These are phyloP conservation scores for Enteromius viviparus DNA, from an alignment of 2,797 vertebrate genomes.

Conservation along the genomic window DNA sequence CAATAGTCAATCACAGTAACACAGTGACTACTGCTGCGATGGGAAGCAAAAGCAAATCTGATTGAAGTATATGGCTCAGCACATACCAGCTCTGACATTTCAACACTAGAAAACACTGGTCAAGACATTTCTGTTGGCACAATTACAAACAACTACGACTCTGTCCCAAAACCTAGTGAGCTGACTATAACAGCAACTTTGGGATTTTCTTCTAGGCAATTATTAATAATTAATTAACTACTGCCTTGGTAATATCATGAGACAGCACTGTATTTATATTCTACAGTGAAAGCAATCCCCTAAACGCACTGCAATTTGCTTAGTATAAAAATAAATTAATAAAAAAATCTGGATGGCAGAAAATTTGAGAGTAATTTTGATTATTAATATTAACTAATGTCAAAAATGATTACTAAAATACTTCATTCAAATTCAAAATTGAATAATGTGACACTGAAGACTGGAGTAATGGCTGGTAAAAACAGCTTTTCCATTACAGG, in stretches of 20 bases:
- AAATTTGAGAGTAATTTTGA: not conserved
- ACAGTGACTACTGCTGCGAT: slow-evolving; percentile 56
- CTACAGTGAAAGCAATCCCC: not conserved
- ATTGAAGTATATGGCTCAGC: slow-evolving; percentile 64
- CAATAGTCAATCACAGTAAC: slow-evolving; percentile 45
- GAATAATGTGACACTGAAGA: not conserved
- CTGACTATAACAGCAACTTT: not conserved
- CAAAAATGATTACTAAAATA: no score
- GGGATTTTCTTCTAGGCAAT: slow-evolving; percentile 27
- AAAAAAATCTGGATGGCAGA: not conserved
- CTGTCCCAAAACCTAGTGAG: not conserved
- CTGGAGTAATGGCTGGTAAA: not conserved
- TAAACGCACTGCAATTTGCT: not conserved
- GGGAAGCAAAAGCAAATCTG: slow-evolving; percentile 61
- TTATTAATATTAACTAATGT: not conserved
- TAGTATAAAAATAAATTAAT: not conserved
- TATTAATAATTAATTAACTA: not conserved
- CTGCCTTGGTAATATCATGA: not conserved
- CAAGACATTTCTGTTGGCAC: slow-evolving; percentile 20
- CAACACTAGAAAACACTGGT: slow-evolving; percentile 41
- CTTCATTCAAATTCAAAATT: not conserved
- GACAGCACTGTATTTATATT: not conserved
- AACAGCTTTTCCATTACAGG: not conserved
- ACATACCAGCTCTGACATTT: slow-evolving; percentile 44
- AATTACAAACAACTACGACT: slow-evolving; percentile 3